Evolutionary conservation across 1,140 invertebrate species (phyloP), one percentile per base, ranked within the genome.

Genomic region (Lepidotrigona ventralis): DNA sequence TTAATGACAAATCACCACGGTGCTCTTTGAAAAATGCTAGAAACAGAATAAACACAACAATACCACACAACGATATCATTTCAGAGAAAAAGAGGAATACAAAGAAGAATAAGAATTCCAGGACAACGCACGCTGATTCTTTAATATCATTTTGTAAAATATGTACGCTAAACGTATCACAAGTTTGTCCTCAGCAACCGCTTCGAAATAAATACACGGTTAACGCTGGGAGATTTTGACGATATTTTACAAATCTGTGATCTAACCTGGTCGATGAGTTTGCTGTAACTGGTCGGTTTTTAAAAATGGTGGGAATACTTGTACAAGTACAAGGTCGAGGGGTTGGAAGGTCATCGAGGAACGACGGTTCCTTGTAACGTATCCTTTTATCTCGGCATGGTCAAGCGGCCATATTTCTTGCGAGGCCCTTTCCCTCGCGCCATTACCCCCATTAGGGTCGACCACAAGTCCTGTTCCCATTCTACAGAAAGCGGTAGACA

Each of bases 361-460:
- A 53, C 39, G 58, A 21, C 56, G 21, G 0, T 39, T 53, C 21
- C 69, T n/a, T 12, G 56, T 46, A 23, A 3, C 46, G 39, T 72
- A 23, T n/a, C 33, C 63, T 81, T 81, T 81, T 76, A 81, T 76
- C 72, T 81, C 33, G 64, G 0, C n/a, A 6, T 53, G 69, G 69
- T 54, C 79, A 26, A 58, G 11, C 53, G 12, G 63, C n/a, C 14
- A 51, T 81, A 81, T 76, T 76, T 81, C 80, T 76, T 69, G 51
- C 51, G 33, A 29, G 73, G 63, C 29, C 72, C 63, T 75, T 81
- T 58, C 33, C 53, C 53, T 76, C 15, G 64, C 63, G 4, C 80
- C 53, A 76, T 81, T 76, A 81, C 72, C 33, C 58, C 63, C 80
- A 81, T 81, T 56, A 81, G 56, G 39, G n/a, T 68, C 72, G 63